phyloP scores from a whole-genome alignment of 2,797 vertebrate species.

The Sebastes taczanowskii region DNA sequence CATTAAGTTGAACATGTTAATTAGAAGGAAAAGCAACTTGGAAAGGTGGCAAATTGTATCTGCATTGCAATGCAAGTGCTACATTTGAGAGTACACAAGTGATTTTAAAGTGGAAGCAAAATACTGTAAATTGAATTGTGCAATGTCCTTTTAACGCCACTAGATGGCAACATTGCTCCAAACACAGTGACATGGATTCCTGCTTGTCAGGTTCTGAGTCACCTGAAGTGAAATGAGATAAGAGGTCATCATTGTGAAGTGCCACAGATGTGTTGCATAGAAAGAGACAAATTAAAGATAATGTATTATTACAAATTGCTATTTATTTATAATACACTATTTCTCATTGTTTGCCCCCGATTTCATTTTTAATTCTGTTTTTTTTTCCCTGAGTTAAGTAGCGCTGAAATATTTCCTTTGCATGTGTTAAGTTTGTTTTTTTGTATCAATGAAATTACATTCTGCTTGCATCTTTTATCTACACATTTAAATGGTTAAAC shows the following conservation, averaged over 20 bases:
- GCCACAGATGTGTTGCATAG: background rate
- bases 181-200: background rate
- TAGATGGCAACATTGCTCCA: constrained; percentile 67
- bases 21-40: constrained; percentile 19
- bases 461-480: background rate
- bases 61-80: constrained; percentile 23
- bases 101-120: background rate
- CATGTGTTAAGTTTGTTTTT: background rate
- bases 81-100: background rate
- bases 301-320: background rate
- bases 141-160: background rate
- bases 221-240: background rate
- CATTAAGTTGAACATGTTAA: constrained; percentile 37
- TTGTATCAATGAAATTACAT: constrained; percentile 19
- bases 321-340: background rate
- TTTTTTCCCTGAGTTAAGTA: background rate
- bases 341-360: background rate
- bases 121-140: background rate
- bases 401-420: background rate
- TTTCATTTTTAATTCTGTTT: background rate
- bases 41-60: constrained; percentile 39
- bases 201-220: background rate
- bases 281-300: background rate
- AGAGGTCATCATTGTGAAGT: constrained; percentile 16
- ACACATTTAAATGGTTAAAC: constrained; percentile 23